Evolutionary conservation across 2,113 vertebrate species (phyloP).

Genomic region (Leptosomus discolor): DNA sequence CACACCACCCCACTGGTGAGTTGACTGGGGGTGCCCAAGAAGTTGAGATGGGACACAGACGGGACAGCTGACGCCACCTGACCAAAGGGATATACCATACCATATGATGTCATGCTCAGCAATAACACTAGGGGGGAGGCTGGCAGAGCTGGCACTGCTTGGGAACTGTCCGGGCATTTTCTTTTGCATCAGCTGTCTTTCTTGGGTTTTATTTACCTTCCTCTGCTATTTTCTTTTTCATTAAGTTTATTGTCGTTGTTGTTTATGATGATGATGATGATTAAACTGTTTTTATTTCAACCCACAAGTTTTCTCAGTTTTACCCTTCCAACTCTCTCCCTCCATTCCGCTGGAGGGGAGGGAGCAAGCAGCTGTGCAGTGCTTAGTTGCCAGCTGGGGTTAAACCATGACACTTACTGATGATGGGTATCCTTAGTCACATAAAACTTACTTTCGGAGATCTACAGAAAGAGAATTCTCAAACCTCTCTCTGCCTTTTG

Average conservation of each 20-base stretch:
- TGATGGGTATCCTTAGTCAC: background rate
- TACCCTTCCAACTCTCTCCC: background rate
- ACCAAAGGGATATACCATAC: background rate
- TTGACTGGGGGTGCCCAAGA: background rate
- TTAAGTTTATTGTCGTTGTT: background rate
- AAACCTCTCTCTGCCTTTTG: background rate
- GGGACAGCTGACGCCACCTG: background rate
- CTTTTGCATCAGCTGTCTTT: background rate
- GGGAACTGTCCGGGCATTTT: background rate
- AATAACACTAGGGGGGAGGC: background rate
- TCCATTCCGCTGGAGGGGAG: background rate
- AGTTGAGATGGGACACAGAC: background rate
- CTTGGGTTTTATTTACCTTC: background rate
- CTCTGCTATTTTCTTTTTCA: background rate
- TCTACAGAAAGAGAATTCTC: background rate
- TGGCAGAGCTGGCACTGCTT: too few species aligned
- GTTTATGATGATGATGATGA: background rate
- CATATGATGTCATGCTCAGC: rapidly evolving
- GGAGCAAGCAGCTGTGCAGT: background rate
- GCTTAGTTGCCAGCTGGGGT: background rate
- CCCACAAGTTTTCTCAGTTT: background rate
- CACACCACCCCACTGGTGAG: rapidly evolving
- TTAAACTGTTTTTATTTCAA: background rate
- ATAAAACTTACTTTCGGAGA: background rate
- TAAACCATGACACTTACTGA: background rate